These are phyloP conservation scores for Nasonia longicornis DNA, from an alignment of 1,140 invertebrate species.

Conservation along the genomic window DNA sequence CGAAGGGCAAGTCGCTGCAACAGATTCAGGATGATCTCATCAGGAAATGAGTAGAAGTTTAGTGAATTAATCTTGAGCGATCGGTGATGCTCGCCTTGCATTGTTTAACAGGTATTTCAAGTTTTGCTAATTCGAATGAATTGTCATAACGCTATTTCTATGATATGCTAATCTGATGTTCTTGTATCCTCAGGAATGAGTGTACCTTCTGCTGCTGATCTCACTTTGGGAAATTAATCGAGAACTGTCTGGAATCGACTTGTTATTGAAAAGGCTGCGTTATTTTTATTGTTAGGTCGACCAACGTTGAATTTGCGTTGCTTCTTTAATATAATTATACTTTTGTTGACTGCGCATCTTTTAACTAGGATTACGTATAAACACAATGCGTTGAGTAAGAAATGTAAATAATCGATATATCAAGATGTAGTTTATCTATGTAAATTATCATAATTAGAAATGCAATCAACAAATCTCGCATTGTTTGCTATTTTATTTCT, in stretches of 20 bases:
- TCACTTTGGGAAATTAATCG: no score
- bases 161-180: no score
- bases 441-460: neutral
- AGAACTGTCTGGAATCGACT: no score
- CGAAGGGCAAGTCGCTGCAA: constrained; percentile 80
- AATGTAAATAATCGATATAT: neutral
- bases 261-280: no score
- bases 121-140: no score
- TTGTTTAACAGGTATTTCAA: no score
- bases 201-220: no score
- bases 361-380: neutral
- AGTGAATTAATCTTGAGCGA: no score
- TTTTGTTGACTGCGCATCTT: neutral
- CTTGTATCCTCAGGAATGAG: no score
- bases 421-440: neutral
- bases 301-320: neutral
- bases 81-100: no score
- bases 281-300: no score
- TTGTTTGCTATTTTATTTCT: neutral
- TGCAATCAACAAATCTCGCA: neutral
- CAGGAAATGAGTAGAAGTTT: neutral
- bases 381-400: neutral
- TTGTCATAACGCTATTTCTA: no score
- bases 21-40: constrained; percentile 56
- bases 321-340: neutral